Conservation (phyloP, 2,888 invertebrate genomes). For the Rhamphomyia laevipes region DNA sequence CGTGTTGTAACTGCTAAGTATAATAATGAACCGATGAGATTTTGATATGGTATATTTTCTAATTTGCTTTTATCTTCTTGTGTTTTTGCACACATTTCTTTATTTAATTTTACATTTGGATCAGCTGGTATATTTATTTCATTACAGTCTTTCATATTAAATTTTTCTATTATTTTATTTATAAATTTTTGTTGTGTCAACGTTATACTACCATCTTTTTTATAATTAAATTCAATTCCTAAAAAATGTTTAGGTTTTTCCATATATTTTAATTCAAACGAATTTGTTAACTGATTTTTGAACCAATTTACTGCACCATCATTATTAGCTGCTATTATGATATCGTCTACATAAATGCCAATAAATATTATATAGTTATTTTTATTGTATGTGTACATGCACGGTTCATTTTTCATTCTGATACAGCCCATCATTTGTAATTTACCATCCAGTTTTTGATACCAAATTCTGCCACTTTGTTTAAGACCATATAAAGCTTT, state of each 20-base stretch:
- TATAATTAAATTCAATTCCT: not conserved
- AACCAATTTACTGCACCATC: not conserved
- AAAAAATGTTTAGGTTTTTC: not conserved
- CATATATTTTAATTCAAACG: not conserved
- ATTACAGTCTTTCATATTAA: constrained; percentile 6
- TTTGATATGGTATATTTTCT: constrained; percentile 9
- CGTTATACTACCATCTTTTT: not conserved
- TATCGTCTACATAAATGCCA: not conserved
- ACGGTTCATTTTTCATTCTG: not conserved
- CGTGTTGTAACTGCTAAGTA: constrained; percentile 14
- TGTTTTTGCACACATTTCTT: not conserved
- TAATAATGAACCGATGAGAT: constrained; percentile 14
- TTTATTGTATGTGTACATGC: not conserved
- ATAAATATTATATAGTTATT: not conserved
- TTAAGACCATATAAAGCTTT: constrained; percentile 3
- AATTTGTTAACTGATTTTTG: not conserved
- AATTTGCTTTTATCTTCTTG: constrained; percentile 3
- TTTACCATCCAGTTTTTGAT: not conserved
- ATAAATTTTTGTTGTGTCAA: not conserved
- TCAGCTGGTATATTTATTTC: not conserved
- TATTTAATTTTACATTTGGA: not conserved
- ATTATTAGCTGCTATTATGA: not conserved
- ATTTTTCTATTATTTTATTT: constrained; percentile 1
- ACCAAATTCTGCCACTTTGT: constrained; percentile 1
- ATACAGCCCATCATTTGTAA: not conserved